Evolutionary conservation across 2,113 vertebrate genomes (phyloP).

Genomic region (Oxyruncus cristatus): DNA sequence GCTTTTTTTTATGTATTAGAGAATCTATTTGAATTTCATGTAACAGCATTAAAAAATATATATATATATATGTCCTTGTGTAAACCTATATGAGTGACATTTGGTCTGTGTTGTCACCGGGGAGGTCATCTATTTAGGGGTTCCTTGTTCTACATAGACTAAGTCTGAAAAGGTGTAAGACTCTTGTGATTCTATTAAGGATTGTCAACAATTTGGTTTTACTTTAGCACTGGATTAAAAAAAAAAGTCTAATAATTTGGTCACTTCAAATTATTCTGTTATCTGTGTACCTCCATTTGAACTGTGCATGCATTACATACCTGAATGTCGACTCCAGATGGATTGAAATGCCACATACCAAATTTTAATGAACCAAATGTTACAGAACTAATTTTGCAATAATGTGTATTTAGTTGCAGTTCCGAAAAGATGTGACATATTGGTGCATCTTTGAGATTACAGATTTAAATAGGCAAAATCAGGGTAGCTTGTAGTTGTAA

Average conservation of each 20-base stretch:
- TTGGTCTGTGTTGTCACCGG: neutral
- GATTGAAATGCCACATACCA: neutral
- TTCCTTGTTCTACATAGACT: neutral
- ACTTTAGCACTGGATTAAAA: neutral
- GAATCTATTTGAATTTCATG: neutral
- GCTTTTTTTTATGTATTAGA: neutral
- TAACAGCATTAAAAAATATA: neutral
- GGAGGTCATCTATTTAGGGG: neutral
- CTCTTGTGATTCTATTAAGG: neutral
- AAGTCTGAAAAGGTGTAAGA: neutral
- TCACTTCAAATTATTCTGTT: neutral
- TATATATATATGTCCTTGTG: neutral
- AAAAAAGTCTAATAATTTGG: neutral
- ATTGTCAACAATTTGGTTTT: neutral
- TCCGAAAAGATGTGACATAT: neutral
- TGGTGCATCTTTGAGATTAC: neutral
- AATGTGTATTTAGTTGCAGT: neutral
- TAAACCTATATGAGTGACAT: neutral
- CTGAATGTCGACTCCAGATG: neutral
- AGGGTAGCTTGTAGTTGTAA: neutral
- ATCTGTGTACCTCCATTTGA: neutral
- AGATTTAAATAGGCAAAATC: neutral
- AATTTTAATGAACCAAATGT: neutral
- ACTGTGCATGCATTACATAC: neutral
- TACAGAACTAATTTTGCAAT: neutral